Base-by-base conservation (phyloP, 2,888 invertebrate genomes). In the Hemithea aestivaria region DNA sequence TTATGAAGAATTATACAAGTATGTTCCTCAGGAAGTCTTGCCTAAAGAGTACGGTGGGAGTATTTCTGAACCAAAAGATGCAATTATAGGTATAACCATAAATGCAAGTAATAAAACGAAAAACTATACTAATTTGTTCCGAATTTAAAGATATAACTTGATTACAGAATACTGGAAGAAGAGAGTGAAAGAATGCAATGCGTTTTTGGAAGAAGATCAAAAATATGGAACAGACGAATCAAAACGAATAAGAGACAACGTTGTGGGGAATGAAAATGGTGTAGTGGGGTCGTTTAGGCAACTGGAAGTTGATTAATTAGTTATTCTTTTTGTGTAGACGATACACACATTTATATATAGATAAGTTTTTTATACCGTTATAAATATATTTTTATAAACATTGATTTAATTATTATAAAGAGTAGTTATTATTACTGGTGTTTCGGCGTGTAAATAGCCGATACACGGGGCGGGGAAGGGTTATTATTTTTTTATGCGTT, bases 21-120 rank as follows among this genome's bases (percentile, higher is more conserved):
- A 79, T 27, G 36, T 92, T 8, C 89, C 91, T 0, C 84, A 88
- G 49, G 79, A 88, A 2, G 72, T 89, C 23, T 67, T 93, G 29
- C 92, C 92, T 0, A 66, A 65, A 4, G 92, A 93, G 60, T 92
- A 92, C 58, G 92, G 92, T 5, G 93, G 93, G 0, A 80, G 81
- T 8, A 90, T 83, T 16, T 89, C 89, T 1, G 73, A 88, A 2
- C 64, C 90, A 2, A 68, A 74, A 29, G 84, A 87, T 46, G n/a
- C n/a, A n/a, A 73, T 90, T 23, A 53, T 52, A 44, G 66, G 78
- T 75, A 55, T 43, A 27, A 25, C 5, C 16, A 16, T 4, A 2
- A 16, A 16, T 5, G 16, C 16, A 5, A 16, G n/a, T n/a, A 16
- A 16, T 16, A 16, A 16, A 2, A 4, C 16, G 16, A 16, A n/a